These are phyloP conservation scores for Hedya salicella DNA, from an alignment of 2,888 invertebrate genomes.

Conservation along the genomic window DNA sequence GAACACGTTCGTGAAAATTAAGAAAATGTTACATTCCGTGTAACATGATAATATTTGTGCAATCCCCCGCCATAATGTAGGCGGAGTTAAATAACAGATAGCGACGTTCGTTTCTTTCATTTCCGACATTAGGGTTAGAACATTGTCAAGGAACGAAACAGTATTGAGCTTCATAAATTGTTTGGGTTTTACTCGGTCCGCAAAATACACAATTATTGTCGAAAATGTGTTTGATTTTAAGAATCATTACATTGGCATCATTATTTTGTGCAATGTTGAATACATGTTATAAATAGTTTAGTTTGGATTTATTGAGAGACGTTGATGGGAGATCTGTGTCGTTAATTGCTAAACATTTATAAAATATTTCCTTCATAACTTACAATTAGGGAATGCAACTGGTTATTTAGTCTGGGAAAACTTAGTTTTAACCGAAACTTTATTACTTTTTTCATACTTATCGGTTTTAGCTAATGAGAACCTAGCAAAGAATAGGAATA, in stretches of 20 bases:
- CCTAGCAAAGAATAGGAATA: no score
- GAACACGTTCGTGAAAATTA: conserved; percentile 30
- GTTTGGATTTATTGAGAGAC: no score
- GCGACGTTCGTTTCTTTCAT: conserved; percentile 3
- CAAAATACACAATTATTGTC: conserved; percentile 5
- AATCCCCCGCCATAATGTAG: conserved; percentile 19
- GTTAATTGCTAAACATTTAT: no score
- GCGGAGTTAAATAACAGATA: conserved; percentile 12
- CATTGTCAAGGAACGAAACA: conserved; percentile 12
- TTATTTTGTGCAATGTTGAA: not conserved
- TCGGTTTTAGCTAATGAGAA: no score
- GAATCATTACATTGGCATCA: not conserved
- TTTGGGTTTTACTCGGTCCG: not conserved
- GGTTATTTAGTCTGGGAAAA: no score
- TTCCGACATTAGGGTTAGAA: conserved; percentile 5
- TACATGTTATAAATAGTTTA: no score
- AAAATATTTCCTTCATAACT: no score
- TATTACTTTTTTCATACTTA: no score
- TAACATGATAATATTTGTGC: conserved; percentile 37
- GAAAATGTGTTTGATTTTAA: conserved; percentile 3
- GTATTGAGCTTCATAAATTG: conserved; percentile 21
- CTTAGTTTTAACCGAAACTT: no score
- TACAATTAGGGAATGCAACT: no score
- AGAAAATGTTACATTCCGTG: conserved; percentile 32
- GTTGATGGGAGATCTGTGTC: no score